Evolutionary conservation across 1,140 invertebrate genomes (phyloP), one percentile per base, ranked within the genome.

Genomic region (Nylanderia fulva): DNA sequence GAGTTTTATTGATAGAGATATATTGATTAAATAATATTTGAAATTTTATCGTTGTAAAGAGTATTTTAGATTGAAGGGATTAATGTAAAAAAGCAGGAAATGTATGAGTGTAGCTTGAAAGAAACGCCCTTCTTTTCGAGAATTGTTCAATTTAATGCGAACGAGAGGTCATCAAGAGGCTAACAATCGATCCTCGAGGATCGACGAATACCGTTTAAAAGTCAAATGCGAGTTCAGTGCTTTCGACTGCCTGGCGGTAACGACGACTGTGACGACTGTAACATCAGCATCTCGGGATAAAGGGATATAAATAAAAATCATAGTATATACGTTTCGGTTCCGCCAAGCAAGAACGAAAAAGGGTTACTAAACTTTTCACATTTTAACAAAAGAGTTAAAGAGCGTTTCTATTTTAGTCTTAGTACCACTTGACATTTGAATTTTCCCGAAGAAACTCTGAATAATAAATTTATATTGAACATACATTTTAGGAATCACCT

Each of bases 121-220:
- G 68, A 52, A 29, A 87, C 71, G 45, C 33, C 52, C 39, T 39
- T 60, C 39, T 42, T 52, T 71, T 42, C n/a, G 48, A 45, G 79
- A 88, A 88, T 74, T 87, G 66, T 85, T 91, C 75, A 61, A 71
- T 71, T 85, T 90, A 90, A 89, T 90, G 76, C 80, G 84, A 72
- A 85, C 60, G 74, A 79, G 66, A 79, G 75, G 83, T 88, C 90
- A 83, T 91, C 79, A 84, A 69, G 60, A 54, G 69, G 42, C 60
- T 27, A 75, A 54, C 83, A 76, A 71, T 80, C 75, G 69, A 86
- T 84, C 75, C 80, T 86, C 52, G 15, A 58, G 72, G 42, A 77
- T 71, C 77, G 58, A 54, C 15, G 71, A 84, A 71, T 66, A 54
- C 7, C 69, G 75, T 61, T 90, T 84, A 86, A 86, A 90, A 89